Evolutionary conservation across 2,797 vertebrate species (phyloP).

Genomic region (Tenualosa thibaudeaui): DNA sequence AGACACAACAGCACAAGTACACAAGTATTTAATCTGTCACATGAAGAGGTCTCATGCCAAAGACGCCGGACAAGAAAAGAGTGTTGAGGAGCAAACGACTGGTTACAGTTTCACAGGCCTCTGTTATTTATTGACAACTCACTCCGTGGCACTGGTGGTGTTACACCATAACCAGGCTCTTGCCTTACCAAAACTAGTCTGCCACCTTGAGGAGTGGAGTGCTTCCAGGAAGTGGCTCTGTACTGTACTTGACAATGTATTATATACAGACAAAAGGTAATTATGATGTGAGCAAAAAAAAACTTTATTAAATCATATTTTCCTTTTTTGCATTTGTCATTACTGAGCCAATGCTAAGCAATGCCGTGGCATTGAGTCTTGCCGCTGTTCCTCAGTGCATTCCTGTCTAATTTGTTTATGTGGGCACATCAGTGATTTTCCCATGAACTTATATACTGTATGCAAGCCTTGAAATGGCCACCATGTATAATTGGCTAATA

Average conservation of each 20-base stretch:
- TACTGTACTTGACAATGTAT: constrained; percentile 33
- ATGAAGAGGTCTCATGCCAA: neutral
- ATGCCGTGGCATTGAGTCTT: neutral
- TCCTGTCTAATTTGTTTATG: neutral
- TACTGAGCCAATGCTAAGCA: neutral
- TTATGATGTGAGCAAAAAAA: constrained; percentile 10
- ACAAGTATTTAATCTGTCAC: neutral
- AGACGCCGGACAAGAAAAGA: neutral
- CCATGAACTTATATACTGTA: constrained; percentile 14
- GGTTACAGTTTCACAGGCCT: neutral
- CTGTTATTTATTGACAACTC: neutral
- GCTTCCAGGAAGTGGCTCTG: neutral
- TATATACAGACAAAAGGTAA: constrained; percentile 32
- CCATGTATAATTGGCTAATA: constrained; percentile 16
- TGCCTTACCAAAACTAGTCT: neutral
- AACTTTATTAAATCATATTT: constrained; percentile 56
- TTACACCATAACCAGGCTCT: neutral
- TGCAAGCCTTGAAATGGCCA: neutral
- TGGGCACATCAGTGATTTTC: neutral
- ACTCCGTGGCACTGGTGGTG: neutral
- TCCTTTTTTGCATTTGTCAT: constrained; percentile 34
- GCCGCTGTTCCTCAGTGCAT: neutral
- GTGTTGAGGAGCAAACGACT: neutral
- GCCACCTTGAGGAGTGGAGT: neutral
- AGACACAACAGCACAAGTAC: neutral